Evolutionary conservation across 37 sponge, comb jelly and placozoan genomes (phyloP), one percentile per base, ranked within the genome.

Genomic region (Sycon ciliatum): DNA sequence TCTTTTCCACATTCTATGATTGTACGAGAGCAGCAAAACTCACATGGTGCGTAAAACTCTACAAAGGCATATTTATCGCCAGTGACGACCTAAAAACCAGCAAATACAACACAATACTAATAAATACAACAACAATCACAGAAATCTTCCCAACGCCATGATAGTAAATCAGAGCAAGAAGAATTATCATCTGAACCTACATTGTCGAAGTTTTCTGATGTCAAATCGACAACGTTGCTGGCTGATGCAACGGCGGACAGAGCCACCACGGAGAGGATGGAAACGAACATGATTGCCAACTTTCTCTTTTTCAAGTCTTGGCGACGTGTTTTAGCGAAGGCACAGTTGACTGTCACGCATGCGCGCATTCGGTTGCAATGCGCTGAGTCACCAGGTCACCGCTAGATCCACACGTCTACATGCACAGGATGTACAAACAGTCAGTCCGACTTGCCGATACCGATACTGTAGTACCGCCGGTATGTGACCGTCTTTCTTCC

Each of bases 11-110:
- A 7, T 5, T 58, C 27, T 30, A 58, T n/a, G 23, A 58, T 58
- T 58, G 23, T 11, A 58, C 61, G n/a, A 18, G 9, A 22, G 23
- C n/a, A 24, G 34, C 6, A 30, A 13, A 23, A 85, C 90, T 82
- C 66, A 89, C 90, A 95, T 32, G 95, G 95, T 28, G 95, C 95
- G 70, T 81, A 95, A 81, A 95, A 95, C 73, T 95, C 95, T 36
- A 95, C 95, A 53, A 95, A 86, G 26, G 80, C 90, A 20, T 65
- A 34, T 72, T 77, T 87, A 31, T 86, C 90, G 29, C 95, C 95
- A 60, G 79, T 87, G 38, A 95, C 90, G 53, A 63, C 79, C 95
- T 92, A 74, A 20, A 69, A 13, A 58, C 3, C 27, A 57, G 49
- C 32, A 54, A 38, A 71, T 32, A 56, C 22, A 4, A 31, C 22